These are phyloP conservation scores for Pachycephala philippinensis DNA, from an alignment of 2,113 vertebrate species.

Conservation along the genomic window DNA sequence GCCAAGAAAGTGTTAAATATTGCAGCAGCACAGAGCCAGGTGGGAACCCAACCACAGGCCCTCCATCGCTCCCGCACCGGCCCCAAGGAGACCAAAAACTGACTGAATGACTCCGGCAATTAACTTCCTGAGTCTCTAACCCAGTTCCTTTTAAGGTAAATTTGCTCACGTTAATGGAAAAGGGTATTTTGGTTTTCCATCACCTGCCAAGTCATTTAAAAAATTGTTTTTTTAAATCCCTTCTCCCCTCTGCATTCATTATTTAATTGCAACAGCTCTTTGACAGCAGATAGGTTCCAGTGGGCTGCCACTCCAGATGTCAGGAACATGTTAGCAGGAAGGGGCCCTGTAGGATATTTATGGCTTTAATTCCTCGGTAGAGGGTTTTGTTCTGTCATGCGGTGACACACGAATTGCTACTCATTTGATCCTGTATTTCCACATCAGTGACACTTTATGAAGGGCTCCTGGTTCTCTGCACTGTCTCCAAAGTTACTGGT, in stretches of 20 bases:
- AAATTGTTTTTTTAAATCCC: constrained; percentile 36
- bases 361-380: constrained; percentile 72
- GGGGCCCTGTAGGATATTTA: constrained; percentile 67
- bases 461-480: constrained; percentile 27
- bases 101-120: constrained; percentile 47
- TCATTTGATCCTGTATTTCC: constrained; percentile 72
- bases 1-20: neutral
- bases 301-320: constrained; percentile 74
- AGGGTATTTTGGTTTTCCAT: constrained; percentile 51
- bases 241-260: constrained; percentile 42
- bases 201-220: constrained; percentile 52
- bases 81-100: constrained; percentile 25
- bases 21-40: neutral
- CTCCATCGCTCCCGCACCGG: neutral
- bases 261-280: constrained; percentile 45
- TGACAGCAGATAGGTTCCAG: constrained; percentile 53
- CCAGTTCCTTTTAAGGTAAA: constrained; percentile 62
- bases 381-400: constrained; percentile 70
- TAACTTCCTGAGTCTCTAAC: constrained; percentile 55
- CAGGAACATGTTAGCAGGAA: constrained; percentile 58
- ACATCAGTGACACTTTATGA: constrained; percentile 56
- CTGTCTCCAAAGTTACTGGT: neutral
- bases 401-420: constrained; percentile 65
- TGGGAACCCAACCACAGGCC: constrained; percentile 20
- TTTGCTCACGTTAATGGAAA: constrained; percentile 42